Base-by-base conservation (phyloP, 2,113 vertebrate genomes). In the Phrynosoma platyrhinos region DNA sequence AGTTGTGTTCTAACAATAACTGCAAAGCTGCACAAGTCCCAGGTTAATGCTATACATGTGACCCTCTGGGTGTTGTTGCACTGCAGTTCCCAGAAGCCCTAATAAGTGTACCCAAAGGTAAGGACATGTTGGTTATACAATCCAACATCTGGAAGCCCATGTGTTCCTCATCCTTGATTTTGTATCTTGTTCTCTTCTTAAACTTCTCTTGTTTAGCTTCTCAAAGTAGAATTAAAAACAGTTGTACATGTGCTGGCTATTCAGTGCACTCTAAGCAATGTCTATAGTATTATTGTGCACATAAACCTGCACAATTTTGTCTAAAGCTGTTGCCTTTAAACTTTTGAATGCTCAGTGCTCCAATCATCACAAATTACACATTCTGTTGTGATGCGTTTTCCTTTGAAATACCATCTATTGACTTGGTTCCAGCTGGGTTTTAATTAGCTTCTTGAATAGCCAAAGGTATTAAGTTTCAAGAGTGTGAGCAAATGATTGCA, bases 381-480 rank as follows among this genome's bases (percentile, higher is more conserved):
- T 83, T 88, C 72, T 72, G 82, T 68, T 82, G 79, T 88, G 81
- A 88, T 68, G 87, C 78, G 81, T 69, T 77, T 88, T 78, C 47
- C 10, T 88, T 88, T 83, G 74, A 88, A 88, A 88, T 88, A 83
- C 72, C 68, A 53, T 83, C 80, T 88, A 88, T 88, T 88, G 87
- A 88, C 81, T 88, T 78, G 69, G 81, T 88, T 88, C 87, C 72
- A 88, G 81, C 62, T 77, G 81, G 81, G 74, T 88, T 88, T 88
- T 88, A 88, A 88, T 88, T 88, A 88, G 87, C 81, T 83, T 83
- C 20, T 88, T 83, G 87, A 88, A 88, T 83, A 88, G 87, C 81
- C 87, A 88, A 83, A 83, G 87, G 87, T 83, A 88, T 83, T 88
- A 88, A 83, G 74, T 72, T 88, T 88, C 87, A 83, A 83, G 87